Base-by-base conservation (phyloP, 1,140 invertebrate genomes). In the Zaprionus davidi region DNA sequence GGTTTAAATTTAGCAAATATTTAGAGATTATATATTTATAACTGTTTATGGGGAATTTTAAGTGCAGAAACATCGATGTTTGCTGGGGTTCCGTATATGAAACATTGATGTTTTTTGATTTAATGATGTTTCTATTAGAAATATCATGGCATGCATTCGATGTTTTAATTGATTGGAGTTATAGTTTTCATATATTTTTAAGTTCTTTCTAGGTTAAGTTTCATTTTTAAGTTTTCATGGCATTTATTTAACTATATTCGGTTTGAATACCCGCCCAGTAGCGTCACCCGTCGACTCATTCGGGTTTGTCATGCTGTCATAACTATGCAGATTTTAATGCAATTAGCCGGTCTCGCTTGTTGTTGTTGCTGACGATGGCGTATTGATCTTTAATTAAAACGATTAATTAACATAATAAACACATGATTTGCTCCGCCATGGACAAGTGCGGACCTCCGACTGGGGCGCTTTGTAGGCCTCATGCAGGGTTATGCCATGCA, bases 371-470 rank as follows among this genome's bases (percentile, higher is more conserved):
- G 31, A 41, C 55, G 78, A 68, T 78, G 64, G 28, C 59, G 60
- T 71, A 79, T 82, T 71, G 81, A 79, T 83, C 59, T 83, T 83
- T 79, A 75, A 82, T 83, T 78, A 79, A 79, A 82, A 64, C 71
- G 74, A 82, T 83, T 83, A 76, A 83, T 79, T 79, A 82, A 66
- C 72, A 76, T 82, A 82, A 78, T 82, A 73, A 73, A 65, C 71
- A 79, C 72, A 79, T 71, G 70, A 83, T 75, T 79, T 62, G 71
- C 58, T 1, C 6, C 41, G 67, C 66, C 72, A 71, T 65, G 68
- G 55, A 59, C 73, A 71, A 76, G 68, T 76, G 73, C 53, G 31
- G 68, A 76, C 73, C 73, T 76, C 69, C 68, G 26, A 71, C 73
- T 71, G 68, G 28, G 73, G n/a, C 34, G 55, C 20, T 44, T 70